Conservation (phyloP, 2,888 invertebrate genomes). For the Lydus trimaculatus region DNA sequence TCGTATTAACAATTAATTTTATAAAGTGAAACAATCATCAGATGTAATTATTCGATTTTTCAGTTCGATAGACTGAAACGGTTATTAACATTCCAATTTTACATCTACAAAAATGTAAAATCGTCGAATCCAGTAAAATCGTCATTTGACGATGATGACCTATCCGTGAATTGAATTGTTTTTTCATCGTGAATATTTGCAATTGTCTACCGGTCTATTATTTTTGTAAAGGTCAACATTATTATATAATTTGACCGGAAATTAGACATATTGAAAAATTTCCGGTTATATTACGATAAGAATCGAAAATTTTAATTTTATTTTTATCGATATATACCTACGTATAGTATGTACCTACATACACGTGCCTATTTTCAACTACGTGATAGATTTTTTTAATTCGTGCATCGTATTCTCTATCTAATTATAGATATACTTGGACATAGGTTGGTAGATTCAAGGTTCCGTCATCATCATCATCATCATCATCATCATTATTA, state of each 20-base stretch:
- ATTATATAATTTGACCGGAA: not conserved
- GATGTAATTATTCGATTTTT: too few species aligned
- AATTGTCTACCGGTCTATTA: too few species aligned
- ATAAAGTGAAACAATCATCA: too few species aligned
- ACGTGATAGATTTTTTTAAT: not conserved
- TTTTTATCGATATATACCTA: not conserved
- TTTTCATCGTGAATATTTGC: too few species aligned
- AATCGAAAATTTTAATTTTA: not conserved
- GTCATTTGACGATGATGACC: not conserved
- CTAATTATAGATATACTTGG: not conserved
- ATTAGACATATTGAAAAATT: not conserved
- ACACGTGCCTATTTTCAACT: not conserved
- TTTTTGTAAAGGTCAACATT: not conserved
- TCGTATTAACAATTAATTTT: too few species aligned
- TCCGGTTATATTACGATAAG: not conserved
- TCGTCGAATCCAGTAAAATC: too few species aligned
- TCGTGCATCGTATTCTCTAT: not conserved
- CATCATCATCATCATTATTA: not conserved
- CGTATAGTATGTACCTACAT: too few species aligned
- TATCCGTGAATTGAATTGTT: not conserved
- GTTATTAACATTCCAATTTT: constrained; percentile 37
- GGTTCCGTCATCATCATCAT: not conserved
- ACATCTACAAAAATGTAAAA: too few species aligned
- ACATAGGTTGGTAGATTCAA: not conserved
- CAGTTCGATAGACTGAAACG: constrained; percentile 40